Base-by-base conservation (phyloP, 2,888 invertebrate species). In the Hyposoter dolosus region DNA sequence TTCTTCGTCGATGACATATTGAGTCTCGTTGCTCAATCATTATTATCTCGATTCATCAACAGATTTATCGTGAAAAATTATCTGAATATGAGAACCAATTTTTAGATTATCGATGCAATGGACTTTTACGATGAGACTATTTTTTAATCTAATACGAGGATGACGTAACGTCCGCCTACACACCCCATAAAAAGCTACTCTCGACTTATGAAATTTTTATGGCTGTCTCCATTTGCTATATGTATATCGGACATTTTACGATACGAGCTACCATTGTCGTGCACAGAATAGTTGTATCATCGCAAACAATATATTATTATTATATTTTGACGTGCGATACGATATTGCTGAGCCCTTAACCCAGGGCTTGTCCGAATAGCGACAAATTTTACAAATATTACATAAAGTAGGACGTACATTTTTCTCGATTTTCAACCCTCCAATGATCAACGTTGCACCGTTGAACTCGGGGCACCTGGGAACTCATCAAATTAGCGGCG, bases 161-260 rank as follows among this genome's bases (percentile, higher is more conserved):
- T 72, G 56, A 56, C 40, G 56, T 19, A 28, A 45, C 23, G 28
- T 47, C 28, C 15, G 28, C 17, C 56, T 40, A 56, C 53, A 65
- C 32, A 32, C 50, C 72, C 56, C 72, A 19, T 79, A 66, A 79
- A 83, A 71, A 40, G 40, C 19, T 81, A 76, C 47, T 32, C n/a
- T 43, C 50, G 47, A 50, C 43, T 84, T 71, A 77, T 65, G 35
- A 45, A 76, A 81, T 72, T 84, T 76, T 81, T 71, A 81, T 69
- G 35, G 43, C 40, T 28, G 32, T 56, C 19, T 32, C 32, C 28
- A 53, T 72, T 72, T 56, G 17, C 17, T 53, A n/a, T 53, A 53
- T 56, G 23, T 53, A 12, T 28, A 56, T 56, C 10, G 28, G 56
- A 28, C 23, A 28, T 56, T 72, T 72, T 53, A 72, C 12, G 72